Conservation (phyloP, 1,140 invertebrate genomes). For the Bombus waltoni region DNA sequence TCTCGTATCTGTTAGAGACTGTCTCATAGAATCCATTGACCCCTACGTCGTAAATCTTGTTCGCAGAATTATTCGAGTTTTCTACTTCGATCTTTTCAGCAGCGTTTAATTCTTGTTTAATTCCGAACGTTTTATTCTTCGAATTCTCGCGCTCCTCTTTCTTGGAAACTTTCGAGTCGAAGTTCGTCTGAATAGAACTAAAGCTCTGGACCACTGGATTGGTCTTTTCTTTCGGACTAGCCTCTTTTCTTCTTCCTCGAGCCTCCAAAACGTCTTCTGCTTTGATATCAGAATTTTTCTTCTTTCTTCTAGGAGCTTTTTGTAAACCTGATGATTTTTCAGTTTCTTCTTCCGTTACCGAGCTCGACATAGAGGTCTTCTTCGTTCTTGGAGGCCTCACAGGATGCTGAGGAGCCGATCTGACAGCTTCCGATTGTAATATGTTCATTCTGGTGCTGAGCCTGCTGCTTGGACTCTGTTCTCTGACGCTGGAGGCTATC, state of each 20-base stretch:
- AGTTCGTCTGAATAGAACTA: slow-evolving; percentile 20
- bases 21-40: slow-evolving; percentile 42
- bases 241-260: slow-evolving; percentile 58
- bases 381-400: slow-evolving; percentile 79
- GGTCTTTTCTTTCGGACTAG: slow-evolving; percentile 20
- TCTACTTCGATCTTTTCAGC: slow-evolving; percentile 13
- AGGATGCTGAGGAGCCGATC: slow-evolving; percentile 63
- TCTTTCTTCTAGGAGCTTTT: slow-evolving; percentile 70
- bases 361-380: slow-evolving; percentile 74
- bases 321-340: slow-evolving; percentile 49
- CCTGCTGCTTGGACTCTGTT: slow-evolving; percentile 75
- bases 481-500: slow-evolving; percentile 80
- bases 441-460: slow-evolving; percentile 53
- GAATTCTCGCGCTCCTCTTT: slow-evolving; percentile 66
- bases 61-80: slow-evolving; percentile 17
- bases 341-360: slow-evolving; percentile 70
- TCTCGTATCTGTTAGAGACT: slow-evolving; percentile 68
- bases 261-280: slow-evolving; percentile 78
- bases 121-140: slow-evolving; percentile 69
- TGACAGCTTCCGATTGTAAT: slow-evolving; percentile 47
- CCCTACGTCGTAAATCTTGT: slow-evolving; percentile 56
- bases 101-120: slow-evolving; percentile 19
- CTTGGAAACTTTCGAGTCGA: slow-evolving; percentile 29
- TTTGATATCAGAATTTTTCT: slow-evolving; percentile 75
- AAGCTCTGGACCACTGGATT: slow-evolving; percentile 5